Evolutionary conservation across 2,888 invertebrate species (phyloP).

Genomic region (Leucania comma): DNA sequence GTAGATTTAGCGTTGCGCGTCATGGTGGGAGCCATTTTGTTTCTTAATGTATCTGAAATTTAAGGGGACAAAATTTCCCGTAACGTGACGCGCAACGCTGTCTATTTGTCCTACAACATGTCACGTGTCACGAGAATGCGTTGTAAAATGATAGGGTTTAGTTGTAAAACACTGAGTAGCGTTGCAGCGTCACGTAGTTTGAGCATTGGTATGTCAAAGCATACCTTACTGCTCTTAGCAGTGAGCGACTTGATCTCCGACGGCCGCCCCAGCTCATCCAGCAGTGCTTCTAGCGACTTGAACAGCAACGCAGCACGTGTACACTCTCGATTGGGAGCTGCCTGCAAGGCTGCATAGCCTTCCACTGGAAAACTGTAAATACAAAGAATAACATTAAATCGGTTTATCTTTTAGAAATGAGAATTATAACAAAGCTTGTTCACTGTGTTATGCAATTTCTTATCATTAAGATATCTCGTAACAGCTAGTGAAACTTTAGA

Average conservation of each 20-base stretch:
- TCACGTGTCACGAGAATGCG: too few species aligned
- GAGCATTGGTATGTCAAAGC: too few species aligned
- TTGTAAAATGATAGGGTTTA: too few species aligned
- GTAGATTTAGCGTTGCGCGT: too few species aligned
- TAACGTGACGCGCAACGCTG: too few species aligned
- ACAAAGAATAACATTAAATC: not conserved
- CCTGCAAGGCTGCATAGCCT: conserved; percentile 93
- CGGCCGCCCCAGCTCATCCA: conserved; percentile 78
- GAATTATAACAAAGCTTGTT: not conserved
- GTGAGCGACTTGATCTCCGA: conserved; percentile 75
- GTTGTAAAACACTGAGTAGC: too few species aligned
- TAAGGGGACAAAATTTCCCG: too few species aligned
- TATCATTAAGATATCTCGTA: not conserved
- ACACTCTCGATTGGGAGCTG: conserved; percentile 80
- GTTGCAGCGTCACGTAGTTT: too few species aligned
- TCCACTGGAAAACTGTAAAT: conserved; percentile 92
- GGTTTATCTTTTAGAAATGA: not conserved
- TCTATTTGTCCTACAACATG: too few species aligned
- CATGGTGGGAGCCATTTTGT: too few species aligned
- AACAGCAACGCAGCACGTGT: conserved; percentile 78
- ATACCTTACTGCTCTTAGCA: conserved; percentile 81
- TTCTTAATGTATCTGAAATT: too few species aligned
- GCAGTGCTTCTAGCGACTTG: conserved; percentile 79
- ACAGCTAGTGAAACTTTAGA: too few species aligned
- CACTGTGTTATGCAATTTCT: not conserved